phyloP scores from a whole-genome alignment of 2,888 invertebrate species.

The Rhimphoctona megacephalus region DNA sequence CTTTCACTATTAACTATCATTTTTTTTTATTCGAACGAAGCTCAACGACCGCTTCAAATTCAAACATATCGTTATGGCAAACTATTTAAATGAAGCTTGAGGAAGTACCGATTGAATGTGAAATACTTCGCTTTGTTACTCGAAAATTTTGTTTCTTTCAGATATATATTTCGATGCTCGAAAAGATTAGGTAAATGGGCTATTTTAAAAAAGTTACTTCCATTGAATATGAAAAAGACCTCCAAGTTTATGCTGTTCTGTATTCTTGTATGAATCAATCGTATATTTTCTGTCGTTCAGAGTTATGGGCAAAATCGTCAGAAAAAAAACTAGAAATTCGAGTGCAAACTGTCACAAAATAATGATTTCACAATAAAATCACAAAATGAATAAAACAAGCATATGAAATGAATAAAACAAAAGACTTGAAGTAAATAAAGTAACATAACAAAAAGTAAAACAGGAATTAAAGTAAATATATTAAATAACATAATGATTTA shows the following conservation, averaged over 20 bases:
- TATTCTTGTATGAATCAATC: neutral
- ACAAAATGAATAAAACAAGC: no score
- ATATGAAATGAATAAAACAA: no score
- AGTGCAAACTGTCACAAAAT: neutral
- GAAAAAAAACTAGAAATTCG: neutral
- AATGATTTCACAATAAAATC: no score
- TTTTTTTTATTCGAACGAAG: constrained; percentile 31
- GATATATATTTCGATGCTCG: neutral
- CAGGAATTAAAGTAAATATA: no score
- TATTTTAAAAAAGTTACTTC: no score
- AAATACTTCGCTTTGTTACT: neutral
- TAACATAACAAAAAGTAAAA: no score
- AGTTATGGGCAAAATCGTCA: no score
- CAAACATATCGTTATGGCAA: neutral
- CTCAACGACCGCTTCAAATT: constrained; percentile 28
- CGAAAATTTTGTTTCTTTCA: neutral
- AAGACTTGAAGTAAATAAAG: no score
- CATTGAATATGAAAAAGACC: neutral
- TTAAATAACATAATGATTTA: no score
- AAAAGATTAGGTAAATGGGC: no score
- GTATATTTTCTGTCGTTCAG: neutral
- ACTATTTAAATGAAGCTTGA: neutral
- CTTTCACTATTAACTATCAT: neutral
- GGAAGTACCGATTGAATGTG: neutral
- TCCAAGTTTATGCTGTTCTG: neutral